These are phyloP conservation scores for Himantopus leucocephalus DNA, from an alignment of 2,113 vertebrate genomes.

Conservation along the genomic window DNA sequence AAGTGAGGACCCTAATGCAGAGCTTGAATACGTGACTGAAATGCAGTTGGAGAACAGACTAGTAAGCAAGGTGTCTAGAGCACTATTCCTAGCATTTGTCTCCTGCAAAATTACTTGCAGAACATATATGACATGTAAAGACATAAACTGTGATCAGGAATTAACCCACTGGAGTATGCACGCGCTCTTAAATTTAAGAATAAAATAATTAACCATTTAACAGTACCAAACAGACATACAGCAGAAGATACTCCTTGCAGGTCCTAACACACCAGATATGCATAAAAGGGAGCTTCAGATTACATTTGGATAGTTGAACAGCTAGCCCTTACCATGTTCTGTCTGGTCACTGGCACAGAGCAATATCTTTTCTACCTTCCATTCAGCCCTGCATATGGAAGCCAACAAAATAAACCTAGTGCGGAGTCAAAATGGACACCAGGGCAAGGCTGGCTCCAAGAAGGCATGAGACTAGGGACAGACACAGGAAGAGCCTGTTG, in stretches of 20 bases:
- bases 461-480: not conserved
- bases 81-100: not conserved
- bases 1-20: not conserved
- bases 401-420: not conserved
- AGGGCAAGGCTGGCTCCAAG: not conserved
- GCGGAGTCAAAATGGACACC: not conserved
- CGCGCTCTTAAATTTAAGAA: not conserved
- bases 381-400: not conserved
- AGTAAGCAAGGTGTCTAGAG: not conserved
- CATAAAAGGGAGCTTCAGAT: not conserved
- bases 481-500: not conserved
- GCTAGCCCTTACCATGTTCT: not conserved
- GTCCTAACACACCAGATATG: fast-evolving
- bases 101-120: not conserved
- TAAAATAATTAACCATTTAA: not conserved
- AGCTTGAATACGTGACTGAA: not conserved
- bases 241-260: not conserved
- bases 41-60: not conserved
- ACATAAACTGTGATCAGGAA: not conserved
- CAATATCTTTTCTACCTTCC: not conserved
- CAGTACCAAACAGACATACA: not conserved
- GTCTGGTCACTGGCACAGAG: fast-evolving
- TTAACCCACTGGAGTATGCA: not conserved
- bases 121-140: not conserved
- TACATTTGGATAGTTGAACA: not conserved